Base-by-base conservation (phyloP, 37 sponge, comb jelly and placozoan species). In the Petrosia ficiformis region DNA sequence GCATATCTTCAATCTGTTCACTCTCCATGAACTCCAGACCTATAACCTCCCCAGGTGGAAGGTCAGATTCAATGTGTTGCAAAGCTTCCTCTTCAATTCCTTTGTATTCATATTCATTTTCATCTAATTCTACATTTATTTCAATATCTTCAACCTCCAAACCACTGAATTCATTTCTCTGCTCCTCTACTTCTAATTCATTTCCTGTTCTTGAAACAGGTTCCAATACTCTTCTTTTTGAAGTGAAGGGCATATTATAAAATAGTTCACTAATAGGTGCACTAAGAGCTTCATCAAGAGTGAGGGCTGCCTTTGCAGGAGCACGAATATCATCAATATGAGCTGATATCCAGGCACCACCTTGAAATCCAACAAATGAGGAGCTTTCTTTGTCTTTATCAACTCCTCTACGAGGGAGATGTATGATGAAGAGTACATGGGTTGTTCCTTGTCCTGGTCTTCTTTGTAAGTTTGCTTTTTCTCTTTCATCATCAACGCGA, bases 301-400 rank as follows among this genome's bases (percentile, higher is more conserved):
- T 70, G 10, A 90, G 37, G 16, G 40, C 42, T 33, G 65, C 69
- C 2, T 72, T 52, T 19, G 59, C 32, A 67, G 86, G 77, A 32
- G 91, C 48, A 52, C 74, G 72, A 24, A 90, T 72, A 30, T 90
- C 86, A 81, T 85, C 91, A 73, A 90, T 75, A 58, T 90, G 91
- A 6, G 63, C 74, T n/a, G 82, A 90, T 21, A 85, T 56, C 91
- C 91, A 90, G 21, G 80, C 63, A 24, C 81, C 91, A 57, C 91
- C 91, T 69, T 90, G 91, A 52, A 90, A 85, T 2, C 86, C 79
- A 67, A 85, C 78, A 72, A 90, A 90, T 2, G 71, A 71, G 63
- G 28, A 6, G 28, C 25, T 59, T 25, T 86, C 69, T 5, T 71
- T 66, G 2, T 59, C 59, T n/a, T n/a, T n/a, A n/a, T n/a, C n/a